Base-by-base conservation (phyloP, 2,113 vertebrate genomes). In the Acanthochromis polyacanthus region DNA sequence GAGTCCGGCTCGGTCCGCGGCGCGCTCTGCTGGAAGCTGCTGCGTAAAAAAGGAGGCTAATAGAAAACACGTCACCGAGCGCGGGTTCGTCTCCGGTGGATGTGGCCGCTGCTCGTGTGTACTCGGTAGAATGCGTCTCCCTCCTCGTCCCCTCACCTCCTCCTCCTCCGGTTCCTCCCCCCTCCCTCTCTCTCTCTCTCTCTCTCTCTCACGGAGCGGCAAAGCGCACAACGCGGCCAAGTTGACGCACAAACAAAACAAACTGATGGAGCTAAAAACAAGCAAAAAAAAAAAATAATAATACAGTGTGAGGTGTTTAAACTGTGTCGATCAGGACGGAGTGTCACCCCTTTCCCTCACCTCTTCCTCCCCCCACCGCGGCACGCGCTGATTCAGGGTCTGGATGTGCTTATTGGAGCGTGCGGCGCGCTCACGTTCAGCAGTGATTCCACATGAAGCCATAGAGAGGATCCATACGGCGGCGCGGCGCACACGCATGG, bases 61-160 rank as follows among this genome's bases (percentile, higher is more conserved):
- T 79, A 88, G 72, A 89, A 79, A 83, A 85, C 89, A 92, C 93
- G 92, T 94, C 94, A 95, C 92, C 90, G 89, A 90, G 67, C 89
- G 82, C 60, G 89, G 78, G 85, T 93, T 92, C 90, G 92, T 93
- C 90, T 80, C 86, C 87, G 78, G 91, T 89, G 87, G 90, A 83
- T 88, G 91, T 85, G 88, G 89, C 76, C 84, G 91, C 84, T 83
- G 88, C 9, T 19, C 17, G 46, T 83, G 90, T 86, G 82, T 85
- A 81, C 85, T 90, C 71, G 70, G 88, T 86, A 87, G 89, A 91
- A 91, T 92, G 91, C 91, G 85, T 88, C 84, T 67, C 81, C 79
- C 85, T 80, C 77, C 56, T 76, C 62, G 23, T 14, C 17, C 10
- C 71, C 58, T 36, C 32, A 8, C 5, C 75, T 75, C 50, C 83